phyloP scores from a whole-genome alignment of 2,888 invertebrate genomes.

The Drosophila setosimentum region DNA sequence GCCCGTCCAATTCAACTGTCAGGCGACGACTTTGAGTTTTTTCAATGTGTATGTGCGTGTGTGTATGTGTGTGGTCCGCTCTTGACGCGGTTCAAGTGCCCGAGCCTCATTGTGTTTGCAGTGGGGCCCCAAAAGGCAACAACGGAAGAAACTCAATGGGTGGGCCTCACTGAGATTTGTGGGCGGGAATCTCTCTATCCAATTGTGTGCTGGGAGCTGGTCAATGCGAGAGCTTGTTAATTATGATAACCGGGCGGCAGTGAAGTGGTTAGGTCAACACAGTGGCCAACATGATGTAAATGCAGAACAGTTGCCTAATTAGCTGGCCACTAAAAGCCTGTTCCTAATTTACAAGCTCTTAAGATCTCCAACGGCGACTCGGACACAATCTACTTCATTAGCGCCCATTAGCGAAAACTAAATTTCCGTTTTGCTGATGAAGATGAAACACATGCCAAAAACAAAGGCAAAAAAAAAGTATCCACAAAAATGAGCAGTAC shows the following conservation, averaged over 20 bases:
- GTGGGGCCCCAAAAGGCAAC: slow-evolving; percentile 49
- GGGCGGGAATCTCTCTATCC: slow-evolving; percentile 32
- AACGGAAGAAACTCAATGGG: slow-evolving; percentile 68
- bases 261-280: slow-evolving; percentile 38
- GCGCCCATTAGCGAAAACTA: slow-evolving; percentile 75
- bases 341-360: slow-evolving; percentile 65
- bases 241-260: slow-evolving; percentile 68
- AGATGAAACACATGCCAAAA: slow-evolving; percentile 77
- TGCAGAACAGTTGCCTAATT: slow-evolving; percentile 68
- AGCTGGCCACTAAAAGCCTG: slow-evolving; percentile 69
- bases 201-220: slow-evolving; percentile 43
- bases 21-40: slow-evolving; percentile 45
- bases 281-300: slow-evolving; percentile 46
- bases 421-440: slow-evolving; percentile 73
- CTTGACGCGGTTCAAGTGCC: slow-evolving; percentile 63
- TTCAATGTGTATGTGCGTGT: slow-evolving; percentile 6
- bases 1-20: slow-evolving; percentile 58
- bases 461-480: slow-evolving; percentile 18
- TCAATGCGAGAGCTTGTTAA: slow-evolving; percentile 70
- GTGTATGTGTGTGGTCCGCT: slow-evolving; percentile 68
- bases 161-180: slow-evolving; percentile 40
- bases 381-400: slow-evolving; percentile 74
- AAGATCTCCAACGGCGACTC: slow-evolving; percentile 55
- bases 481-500: slow-evolving; percentile 35
- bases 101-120: slow-evolving; percentile 21